phyloP scores from a whole-genome alignment of 2,113 vertebrate genomes.

The Labeo catla region DNA sequence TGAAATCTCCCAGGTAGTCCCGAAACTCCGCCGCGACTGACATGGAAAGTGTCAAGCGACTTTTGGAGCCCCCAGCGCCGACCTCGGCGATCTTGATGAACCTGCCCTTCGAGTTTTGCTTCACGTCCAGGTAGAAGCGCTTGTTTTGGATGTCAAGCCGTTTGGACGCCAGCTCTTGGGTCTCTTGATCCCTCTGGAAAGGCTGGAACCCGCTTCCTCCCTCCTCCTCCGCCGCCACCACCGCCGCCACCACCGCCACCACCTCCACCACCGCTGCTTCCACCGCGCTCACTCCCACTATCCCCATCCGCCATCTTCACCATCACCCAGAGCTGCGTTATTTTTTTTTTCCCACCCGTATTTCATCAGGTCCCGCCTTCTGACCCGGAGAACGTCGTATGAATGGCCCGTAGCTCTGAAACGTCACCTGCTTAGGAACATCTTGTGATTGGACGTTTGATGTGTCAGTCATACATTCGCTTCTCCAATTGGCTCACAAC shows the following conservation, averaged over 20 bases:
- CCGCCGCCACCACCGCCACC: constrained; percentile 75
- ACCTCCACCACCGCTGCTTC: constrained; percentile 73
- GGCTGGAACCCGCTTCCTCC: constrained; percentile 77
- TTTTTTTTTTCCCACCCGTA: constrained; percentile 50
- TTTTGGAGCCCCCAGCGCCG: constrained; percentile 91
- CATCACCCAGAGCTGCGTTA: constrained; percentile 76
- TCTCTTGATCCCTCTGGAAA: constrained; percentile 84
- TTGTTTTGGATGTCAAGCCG: constrained; percentile 92
- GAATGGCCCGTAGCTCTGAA: background rate
- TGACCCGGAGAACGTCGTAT: background rate
- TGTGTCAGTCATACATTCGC: constrained; percentile 43
- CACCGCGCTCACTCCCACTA: constrained; percentile 85
- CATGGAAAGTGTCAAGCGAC: constrained; percentile 93
- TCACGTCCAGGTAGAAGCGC: constrained; percentile 90
- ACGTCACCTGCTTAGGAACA: background rate
- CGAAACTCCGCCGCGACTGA: constrained; percentile 93
- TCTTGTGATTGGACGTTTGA: background rate
- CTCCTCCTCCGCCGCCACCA: constrained; percentile 70
- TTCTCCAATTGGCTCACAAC: constrained; percentile 40
- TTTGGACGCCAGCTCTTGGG: constrained; percentile 90
- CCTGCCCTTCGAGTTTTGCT: constrained; percentile 91
- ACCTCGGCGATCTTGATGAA: constrained; percentile 98
- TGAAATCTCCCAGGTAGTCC: constrained; percentile 90
- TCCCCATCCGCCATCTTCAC: constrained; percentile 95
- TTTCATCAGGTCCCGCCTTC: constrained; percentile 57